Percentiles rank a stretch among this genome's conserved stretches.
Conservation (phyloP, 2,888 invertebrate genomes). For the Heliconius cydno region DNA sequence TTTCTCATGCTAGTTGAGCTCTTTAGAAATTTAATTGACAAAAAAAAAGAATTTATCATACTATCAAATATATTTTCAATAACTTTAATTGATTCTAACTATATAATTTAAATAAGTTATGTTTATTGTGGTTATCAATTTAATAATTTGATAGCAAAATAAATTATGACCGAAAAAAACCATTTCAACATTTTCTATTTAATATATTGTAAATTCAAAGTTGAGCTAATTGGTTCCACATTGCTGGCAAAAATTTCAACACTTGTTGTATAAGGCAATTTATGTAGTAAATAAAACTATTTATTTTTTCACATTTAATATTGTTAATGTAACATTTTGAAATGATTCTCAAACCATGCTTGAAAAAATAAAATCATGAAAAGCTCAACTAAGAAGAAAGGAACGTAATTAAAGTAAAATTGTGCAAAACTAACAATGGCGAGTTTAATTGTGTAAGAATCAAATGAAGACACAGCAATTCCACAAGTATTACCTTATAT, state of each 20-base stretch:
- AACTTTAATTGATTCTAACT: not conserved
- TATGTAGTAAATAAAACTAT: not conserved
- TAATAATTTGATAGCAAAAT: constrained; percentile 8
- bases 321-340: not conserved
- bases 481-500: constrained; percentile 59
- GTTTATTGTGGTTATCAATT: not conserved
- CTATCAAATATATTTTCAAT: constrained; percentile 2
- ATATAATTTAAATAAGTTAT: constrained; percentile 8
- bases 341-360: constrained; percentile 19
- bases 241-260: not conserved
- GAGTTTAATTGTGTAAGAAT: constrained; percentile 3
- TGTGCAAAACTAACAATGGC: constrained; percentile 28
- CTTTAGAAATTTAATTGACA: constrained; percentile 7
- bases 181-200: constrained; percentile 8
- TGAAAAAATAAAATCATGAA: constrained; percentile 49
- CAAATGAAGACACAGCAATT: constrained; percentile 62
- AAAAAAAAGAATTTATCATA: constrained; percentile 1
- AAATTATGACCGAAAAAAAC: constrained; percentile 14
- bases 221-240: not conserved
- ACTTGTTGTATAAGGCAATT: not conserved
- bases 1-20: constrained; percentile 12
- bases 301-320: not conserved
- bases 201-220: not conserved
- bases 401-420: constrained; percentile 59
- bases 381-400: constrained; percentile 58